Evolutionary conservation across 2,113 vertebrate species (phyloP), one percentile per base, ranked within the genome.

Genomic region (Spermophilus dauricus): DNA sequence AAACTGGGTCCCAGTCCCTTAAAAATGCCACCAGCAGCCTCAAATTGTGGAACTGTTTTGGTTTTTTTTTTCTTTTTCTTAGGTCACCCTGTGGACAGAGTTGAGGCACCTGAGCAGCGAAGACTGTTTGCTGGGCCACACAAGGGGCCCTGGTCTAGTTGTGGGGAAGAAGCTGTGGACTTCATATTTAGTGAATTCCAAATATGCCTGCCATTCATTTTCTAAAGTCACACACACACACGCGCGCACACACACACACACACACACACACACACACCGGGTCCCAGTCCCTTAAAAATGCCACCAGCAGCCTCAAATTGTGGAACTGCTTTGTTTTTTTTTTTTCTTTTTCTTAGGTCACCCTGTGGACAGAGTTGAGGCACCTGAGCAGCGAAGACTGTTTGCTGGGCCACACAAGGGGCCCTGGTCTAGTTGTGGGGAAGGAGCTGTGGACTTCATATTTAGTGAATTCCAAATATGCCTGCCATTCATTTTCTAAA

Each of bases 61-160:
- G 1, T 37, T 1, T 4, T 8, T 4, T 45, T 45, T 45, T 9
- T 9, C 45, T 75, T 42, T 37, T 12, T 14, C 4, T 42, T 3
- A 28, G 61, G 39, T 22, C 16, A 18, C 18, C 34, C 48, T 16
- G 4, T 34, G 30, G 30, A 70, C 69, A 75, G 5, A 75, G 53
- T 1, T 3, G 16, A 69, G 4, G n/a, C 32, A 3, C 28, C 13
- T 3, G 7, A n/a, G 8, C 0, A 24, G 9, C 0, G 13, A 17
- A 48, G 32, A 39, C 1, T 11, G 8, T 37, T 1, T 7, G 1
- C 9, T 12, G 24, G 8, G 30, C 28, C 4, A 8, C 4, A 5
- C 0, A 9, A 24, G 24, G 30, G 26, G 77, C 42, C 12, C 32
- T 17, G 8, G 48, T 63, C 34, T n/a, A 5, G 42, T 4, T 2